Evolutionary conservation across 2,888 invertebrate species (phyloP).

Genomic region (Tridacna crocea): DNA sequence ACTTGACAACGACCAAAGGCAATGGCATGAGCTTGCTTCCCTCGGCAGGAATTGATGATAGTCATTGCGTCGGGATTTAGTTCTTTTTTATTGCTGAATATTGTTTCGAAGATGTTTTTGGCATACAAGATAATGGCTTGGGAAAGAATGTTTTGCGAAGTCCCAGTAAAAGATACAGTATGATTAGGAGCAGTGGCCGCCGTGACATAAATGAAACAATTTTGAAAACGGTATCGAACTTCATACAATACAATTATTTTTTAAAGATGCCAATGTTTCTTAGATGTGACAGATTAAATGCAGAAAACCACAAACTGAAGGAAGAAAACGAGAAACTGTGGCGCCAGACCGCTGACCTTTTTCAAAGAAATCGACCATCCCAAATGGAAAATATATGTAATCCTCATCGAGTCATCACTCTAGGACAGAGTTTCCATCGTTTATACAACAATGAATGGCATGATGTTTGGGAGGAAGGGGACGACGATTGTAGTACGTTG

Average conservation of each 20-base stretch:
- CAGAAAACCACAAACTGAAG: background rate
- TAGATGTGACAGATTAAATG: background rate
- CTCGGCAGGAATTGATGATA: no score
- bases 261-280: background rate
- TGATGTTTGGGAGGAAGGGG: slow-evolving; percentile 10
- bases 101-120: no score
- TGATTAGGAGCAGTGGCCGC: no score
- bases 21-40: no score
- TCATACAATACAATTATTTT: background rate
- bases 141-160: no score
- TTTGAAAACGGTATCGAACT: background rate
- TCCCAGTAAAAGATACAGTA: no score
- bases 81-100: no score
- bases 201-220: background rate
- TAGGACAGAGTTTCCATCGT: background rate
- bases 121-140: no score
- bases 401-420: background rate
- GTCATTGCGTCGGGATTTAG: no score
- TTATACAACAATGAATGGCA: background rate
- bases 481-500: background rate
- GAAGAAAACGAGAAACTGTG: background rate
- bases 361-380: background rate
- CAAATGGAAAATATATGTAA: background rate
- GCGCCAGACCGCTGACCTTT: background rate
- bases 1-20: no score